Evolutionary conservation across 2,113 vertebrate genomes (phyloP), one percentile per base, ranked within the genome.

Genomic region (Percina caprodes): DNA sequence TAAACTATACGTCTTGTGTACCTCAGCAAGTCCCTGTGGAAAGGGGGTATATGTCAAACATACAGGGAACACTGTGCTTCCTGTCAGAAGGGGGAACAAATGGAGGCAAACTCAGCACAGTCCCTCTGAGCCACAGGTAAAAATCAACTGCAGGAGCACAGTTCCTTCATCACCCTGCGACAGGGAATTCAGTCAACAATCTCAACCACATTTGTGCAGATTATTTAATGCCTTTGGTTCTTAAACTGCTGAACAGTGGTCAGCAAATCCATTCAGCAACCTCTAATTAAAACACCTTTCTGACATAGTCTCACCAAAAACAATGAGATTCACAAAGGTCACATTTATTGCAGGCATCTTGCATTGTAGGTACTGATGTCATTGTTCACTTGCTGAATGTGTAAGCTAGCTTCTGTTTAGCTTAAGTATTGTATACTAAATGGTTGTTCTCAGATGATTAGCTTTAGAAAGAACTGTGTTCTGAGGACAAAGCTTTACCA

Each of bases 111-210:
- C 74, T 71, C 19, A 26, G 56, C 76, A 26, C 69, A 72, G 82
- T 86, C 85, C 84, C 83, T 70, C 39, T 30, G 84, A 85, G 86
- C 65, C 70, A 79, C 46, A 52, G 69, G 80, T 88, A 89, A 86
- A 84, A 87, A 77, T 72, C 80, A 79, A 86, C 80, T 39, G 67
- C 54, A 67, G 26, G 12, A 65, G 21, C 52, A 0, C 30, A 23
- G 69, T 79, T 65, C 59, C 61, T 84, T 88, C 51, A 85, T 88
- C 73, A 59, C 46, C 30, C 42, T 1, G 6, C 78, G 86, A 73
- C 62, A 62, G 39, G 65, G 54, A 68, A 72, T 80, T 68, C 71
- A 78, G 66, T 75, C 68, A 26, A 24, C 5, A 23, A 30, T 45
- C 79, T 70, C 33, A 76, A 84, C 26, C 61, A 42, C 46, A 61